Base-by-base conservation (phyloP, 1,140 invertebrate species). In the Ruditapes philippinarum region DNA sequence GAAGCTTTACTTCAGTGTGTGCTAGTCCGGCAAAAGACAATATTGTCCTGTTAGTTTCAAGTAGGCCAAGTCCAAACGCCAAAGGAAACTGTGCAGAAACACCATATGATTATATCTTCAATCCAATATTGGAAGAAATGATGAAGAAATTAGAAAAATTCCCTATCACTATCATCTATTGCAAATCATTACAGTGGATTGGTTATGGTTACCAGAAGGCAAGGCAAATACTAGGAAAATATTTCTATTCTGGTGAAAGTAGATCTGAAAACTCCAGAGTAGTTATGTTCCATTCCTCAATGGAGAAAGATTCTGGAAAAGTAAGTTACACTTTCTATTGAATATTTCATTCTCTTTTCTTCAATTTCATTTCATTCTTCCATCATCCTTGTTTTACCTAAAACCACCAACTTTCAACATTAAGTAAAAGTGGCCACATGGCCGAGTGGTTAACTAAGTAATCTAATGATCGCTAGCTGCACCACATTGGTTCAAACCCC, bases 281-380 rank as follows among this genome's bases (percentile, higher is more conserved):
- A n/a, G 80, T 83, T 22, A 83, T 83, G 80, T 83, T 83, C 40
- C 80, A 83, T 51, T 83, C 60, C 4, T 83, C 62, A 42, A 83
- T 83, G 60, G 80, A 83, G 62, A 62, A 40, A 25, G 25, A 54
- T 22, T 28, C 28, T 45, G 76, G 42, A 51, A 49, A 79, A 40
- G 76, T 54, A 49, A 76, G 38, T 76, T 38, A 38, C 73, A 33
- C 65, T 70, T 11, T 49, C 7, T 49, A 49, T 49, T 49, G 45
- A 49, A 49, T 49, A 49, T 49, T 49, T 49, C 45, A 49, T 49
- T 49, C 45, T 49, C 45, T 11, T 49, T 49, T 49, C 45, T 49
- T 49, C 45, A 49, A 49, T 49, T 49, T 49, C 45, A 49, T 49
- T 49, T 49, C 45, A 49, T 49, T 49, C 19, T 49, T 49, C 45